Conservation (phyloP, 2,888 invertebrate species). For the Allygus modestus region DNA sequence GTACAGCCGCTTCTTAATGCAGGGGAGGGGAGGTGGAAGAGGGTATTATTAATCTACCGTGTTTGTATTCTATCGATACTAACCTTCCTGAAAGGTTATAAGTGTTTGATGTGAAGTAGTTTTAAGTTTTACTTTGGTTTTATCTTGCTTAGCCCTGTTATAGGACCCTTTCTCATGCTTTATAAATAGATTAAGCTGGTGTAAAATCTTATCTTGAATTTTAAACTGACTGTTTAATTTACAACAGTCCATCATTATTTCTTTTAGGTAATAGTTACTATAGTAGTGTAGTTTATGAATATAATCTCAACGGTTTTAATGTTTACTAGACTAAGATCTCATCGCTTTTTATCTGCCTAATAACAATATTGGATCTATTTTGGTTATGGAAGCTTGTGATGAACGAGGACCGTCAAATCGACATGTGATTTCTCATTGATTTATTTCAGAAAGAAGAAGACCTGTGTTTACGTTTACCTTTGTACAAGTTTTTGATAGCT, state of each 20-base stretch:
- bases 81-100: background rate
- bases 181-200: background rate
- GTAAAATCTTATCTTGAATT: background rate
- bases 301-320: constrained; percentile 10
- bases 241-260: background rate
- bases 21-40: constrained; percentile 13
- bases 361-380: background rate
- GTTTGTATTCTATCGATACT: background rate
- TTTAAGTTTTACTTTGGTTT: constrained; percentile 6
- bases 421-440: no score
- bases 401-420: no score
- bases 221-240: background rate
- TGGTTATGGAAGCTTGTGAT: background rate
- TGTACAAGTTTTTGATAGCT: no score
- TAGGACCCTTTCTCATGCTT: background rate
- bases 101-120: background rate
- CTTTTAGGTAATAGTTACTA: background rate
- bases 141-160: background rate
- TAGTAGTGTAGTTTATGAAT: background rate
- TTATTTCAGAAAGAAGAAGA: no score
- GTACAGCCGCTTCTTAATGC: constrained; percentile 10
- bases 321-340: background rate
- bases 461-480: no score
- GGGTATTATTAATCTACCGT: constrained; percentile 18
- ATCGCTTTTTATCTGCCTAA: background rate